Base-by-base conservation (phyloP, 2,888 invertebrate genomes). In the Hypercompe scribonia region DNA sequence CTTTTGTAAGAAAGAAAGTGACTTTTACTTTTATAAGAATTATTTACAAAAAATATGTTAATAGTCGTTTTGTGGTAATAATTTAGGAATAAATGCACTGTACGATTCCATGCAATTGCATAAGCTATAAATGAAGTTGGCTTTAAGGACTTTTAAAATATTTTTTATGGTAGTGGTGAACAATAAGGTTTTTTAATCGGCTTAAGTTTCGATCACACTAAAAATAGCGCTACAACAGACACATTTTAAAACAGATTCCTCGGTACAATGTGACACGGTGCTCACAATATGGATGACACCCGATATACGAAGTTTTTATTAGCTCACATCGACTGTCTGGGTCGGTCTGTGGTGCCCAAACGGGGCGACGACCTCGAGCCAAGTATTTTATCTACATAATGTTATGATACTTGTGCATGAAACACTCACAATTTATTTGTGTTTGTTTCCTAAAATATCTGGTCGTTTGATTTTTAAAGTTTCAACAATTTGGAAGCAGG, bases 251-350 rank as follows among this genome's bases (percentile, higher is more conserved):
- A 39, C 65, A 39, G 66, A 33, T 46, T 64, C 63, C 34, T 64
- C 64, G 13, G 18, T 70, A 70, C 46, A 33, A 65, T 58, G 21
- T 28, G 73, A 66, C 66, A 73, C 50, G 36, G n/a, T 33, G 36
- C 31, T 73, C 33, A 28, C 24, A 58, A 50, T 65, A 72, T 58
- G 72, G 11, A 18, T 36, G 73, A 34, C 70, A 73, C 34, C 66
- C 65, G 73, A 73, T 73, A 70, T 31, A 42, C n/a, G 46, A 61
- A 63, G 65, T 66, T 73, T 73, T 70, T 73, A 73, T 73, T 73
- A 69, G 65, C 65, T 42, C 67, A 42, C 61, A 68, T 72, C 64
- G 68, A 31, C 68, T 65, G 54, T 63, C 66, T 69, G 73, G 64
- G 34, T 50, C 65, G 69, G n/a, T 24, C n/a, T n/a, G 64, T 63